Percentiles rank a stretch among this genome's conserved stretches.
Evolutionary conservation across 2,888 invertebrate genomes (phyloP).

Genomic region (Apamea sordens): DNA sequence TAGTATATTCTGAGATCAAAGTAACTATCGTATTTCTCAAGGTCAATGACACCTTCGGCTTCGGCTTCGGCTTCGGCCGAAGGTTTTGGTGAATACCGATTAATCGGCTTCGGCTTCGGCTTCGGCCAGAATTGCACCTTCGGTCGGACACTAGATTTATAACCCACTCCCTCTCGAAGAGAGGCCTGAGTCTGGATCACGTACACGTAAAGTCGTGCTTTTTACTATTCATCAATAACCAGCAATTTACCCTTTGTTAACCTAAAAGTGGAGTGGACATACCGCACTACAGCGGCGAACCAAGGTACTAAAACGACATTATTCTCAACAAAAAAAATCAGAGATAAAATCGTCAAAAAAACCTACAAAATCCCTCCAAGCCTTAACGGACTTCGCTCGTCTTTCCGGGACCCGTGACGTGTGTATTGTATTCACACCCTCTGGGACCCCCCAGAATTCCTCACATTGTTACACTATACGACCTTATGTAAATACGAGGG

Average conservation of each 20-base stretch:
- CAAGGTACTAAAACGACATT: too few relatives aligned
- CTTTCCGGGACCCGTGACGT: conserved; percentile 27
- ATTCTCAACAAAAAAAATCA: conserved; percentile 17
- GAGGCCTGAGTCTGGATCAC: neutral
- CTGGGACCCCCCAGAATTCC: conserved; percentile 13
- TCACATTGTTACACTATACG: conserved; percentile 54
- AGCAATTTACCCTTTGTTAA: neutral
- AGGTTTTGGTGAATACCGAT: too few relatives aligned
- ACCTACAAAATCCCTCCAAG: neutral
- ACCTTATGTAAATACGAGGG: conserved; percentile 56
- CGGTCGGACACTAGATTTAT: too few relatives aligned
- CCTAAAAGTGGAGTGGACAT: too few relatives aligned
- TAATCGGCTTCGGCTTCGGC: too few relatives aligned
- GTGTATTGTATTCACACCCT: conserved; percentile 39
- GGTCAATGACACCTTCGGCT: too few relatives aligned
- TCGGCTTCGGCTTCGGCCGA: too few relatives aligned
- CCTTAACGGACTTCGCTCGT: conserved; percentile 22
- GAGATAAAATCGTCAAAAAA: conserved; percentile 17
- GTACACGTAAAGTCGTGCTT: neutral
- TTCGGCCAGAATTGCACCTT: too few relatives aligned
- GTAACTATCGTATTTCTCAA: too few relatives aligned
- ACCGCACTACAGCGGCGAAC: too few relatives aligned
- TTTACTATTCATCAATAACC: neutral
- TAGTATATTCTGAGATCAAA: too few relatives aligned
- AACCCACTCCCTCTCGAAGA: neutral